Percentiles rank a stretch among this genome's conserved stretches.
Conservation (phyloP, 2,797 vertebrate species). For the Peromyscus melanophrys region DNA sequence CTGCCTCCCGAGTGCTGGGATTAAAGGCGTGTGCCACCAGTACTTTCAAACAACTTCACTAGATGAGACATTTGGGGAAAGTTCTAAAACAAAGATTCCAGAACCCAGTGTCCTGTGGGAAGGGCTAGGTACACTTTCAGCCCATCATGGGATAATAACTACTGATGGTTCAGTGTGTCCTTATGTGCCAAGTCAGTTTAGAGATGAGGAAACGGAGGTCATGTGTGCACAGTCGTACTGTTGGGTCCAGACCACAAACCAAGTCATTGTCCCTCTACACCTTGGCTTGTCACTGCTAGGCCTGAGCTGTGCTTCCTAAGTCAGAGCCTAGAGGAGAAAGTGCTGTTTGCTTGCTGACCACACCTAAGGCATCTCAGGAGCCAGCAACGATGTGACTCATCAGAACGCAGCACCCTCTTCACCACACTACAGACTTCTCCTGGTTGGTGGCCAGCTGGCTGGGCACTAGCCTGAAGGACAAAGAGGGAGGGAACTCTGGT, state of each 20-base stretch:
- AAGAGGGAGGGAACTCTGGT: too few relatives aligned
- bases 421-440: neutral
- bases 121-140: neutral
- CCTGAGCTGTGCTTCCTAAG: too few relatives aligned
- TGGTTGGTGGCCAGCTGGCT: too few relatives aligned
- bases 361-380: too few relatives aligned
- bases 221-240: neutral
- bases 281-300: neutral
- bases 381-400: neutral
- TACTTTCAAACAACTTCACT: neutral
- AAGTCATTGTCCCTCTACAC: neutral
- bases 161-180: neutral
- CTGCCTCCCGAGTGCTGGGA: too few relatives aligned
- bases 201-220: neutral
- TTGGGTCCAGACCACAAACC: neutral
- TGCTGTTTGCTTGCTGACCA: neutral
- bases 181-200: neutral
- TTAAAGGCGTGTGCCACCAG: neutral
- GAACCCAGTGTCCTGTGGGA: neutral
- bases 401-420: accelerated
- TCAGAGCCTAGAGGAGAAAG: neutral
- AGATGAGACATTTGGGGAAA: neutral
- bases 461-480: neutral
- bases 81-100: neutral
- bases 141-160: accelerated